These are phyloP conservation scores for Malurus elegans DNA, from an alignment of 2,113 vertebrate genomes.

Conservation along the genomic window DNA sequence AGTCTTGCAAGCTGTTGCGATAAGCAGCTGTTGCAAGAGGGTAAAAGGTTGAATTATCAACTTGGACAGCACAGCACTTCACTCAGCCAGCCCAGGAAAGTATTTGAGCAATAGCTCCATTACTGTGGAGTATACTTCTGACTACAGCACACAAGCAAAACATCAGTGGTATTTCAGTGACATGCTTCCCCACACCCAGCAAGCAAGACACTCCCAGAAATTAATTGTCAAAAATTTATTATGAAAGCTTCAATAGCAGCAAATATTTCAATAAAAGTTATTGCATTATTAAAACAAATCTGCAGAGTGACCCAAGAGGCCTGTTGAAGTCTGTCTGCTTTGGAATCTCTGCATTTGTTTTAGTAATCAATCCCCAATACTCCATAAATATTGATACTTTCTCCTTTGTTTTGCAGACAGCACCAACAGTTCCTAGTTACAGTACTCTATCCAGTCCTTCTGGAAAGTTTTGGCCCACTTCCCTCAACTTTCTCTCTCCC, in stretches of 20 bases:
- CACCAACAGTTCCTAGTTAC: slow-evolving; percentile 27
- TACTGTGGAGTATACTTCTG: background rate
- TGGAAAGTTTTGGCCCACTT: slow-evolving; percentile 23
- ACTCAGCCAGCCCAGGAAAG: background rate
- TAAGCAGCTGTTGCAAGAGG: slow-evolving; percentile 78
- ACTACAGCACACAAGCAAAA: background rate
- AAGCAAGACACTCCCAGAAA: slow-evolving; percentile 56
- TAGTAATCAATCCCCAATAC: background rate
- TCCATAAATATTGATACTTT: background rate
- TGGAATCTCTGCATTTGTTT: background rate
- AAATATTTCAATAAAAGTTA: slow-evolving; percentile 59
- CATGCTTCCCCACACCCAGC: slow-evolving; percentile 3
- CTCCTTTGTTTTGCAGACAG: background rate
- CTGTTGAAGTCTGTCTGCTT: slow-evolving; percentile 7
- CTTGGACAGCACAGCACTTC: slow-evolving; percentile 44
- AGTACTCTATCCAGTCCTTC: slow-evolving; percentile 28
- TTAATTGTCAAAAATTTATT: slow-evolving; percentile 74
- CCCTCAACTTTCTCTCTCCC: slow-evolving; percentile 16
- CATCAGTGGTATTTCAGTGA: background rate
- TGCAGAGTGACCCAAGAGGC: slow-evolving; percentile 34
- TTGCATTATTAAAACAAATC: slow-evolving; percentile 59
- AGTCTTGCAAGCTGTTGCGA: slow-evolving; percentile 73
- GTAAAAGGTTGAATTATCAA: slow-evolving; percentile 70
- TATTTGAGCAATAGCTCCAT: background rate
- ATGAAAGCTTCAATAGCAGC: slow-evolving; percentile 63